Percentiles rank a stretch among this genome's conserved stretches.
Evolutionary conservation across 2,888 invertebrate species (phyloP).

Genomic region (Cataglyphis albicans): DNA sequence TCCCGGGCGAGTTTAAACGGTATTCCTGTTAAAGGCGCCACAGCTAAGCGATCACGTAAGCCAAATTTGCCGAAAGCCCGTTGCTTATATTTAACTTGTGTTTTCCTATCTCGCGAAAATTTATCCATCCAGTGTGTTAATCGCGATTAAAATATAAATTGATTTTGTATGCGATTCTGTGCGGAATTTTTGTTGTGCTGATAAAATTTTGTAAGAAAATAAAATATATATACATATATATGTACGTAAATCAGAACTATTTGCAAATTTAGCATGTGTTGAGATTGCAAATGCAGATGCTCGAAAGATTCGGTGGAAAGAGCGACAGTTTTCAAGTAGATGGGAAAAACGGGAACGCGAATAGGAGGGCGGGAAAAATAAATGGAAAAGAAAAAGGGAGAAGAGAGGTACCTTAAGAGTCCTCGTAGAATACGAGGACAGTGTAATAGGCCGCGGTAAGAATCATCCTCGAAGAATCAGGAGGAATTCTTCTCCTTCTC

Average conservation of each 20-base stretch:
- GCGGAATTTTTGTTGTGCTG: background rate
- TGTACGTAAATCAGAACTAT: background rate
- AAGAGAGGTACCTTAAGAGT: conserved; percentile 23
- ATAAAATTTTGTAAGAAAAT: background rate
- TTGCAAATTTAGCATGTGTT: background rate
- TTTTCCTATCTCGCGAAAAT: background rate
- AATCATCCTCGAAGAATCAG: conserved; percentile 64
- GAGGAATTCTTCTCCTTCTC: conserved; percentile 64
- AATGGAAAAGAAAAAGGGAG: conserved; percentile 41
- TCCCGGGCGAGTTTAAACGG: conserved; percentile 74
- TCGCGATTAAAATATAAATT: background rate
- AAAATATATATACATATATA: background rate
- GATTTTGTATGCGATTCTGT: background rate
- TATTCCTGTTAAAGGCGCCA: conserved; percentile 79
- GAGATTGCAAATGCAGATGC: conserved; percentile 7
- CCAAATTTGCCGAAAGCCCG: conserved; percentile 58
- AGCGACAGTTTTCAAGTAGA: conserved; percentile 17
- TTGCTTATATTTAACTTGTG: background rate
- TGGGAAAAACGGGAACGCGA: background rate
- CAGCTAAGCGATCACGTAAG: conserved; percentile 71
- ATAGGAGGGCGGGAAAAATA: conserved; percentile 7
- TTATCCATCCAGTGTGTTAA: background rate
- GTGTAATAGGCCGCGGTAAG: conserved; percentile 48
- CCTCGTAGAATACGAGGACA: conserved; percentile 38
- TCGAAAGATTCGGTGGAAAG: background rate